Base-by-base conservation (phyloP, 2,797 vertebrate species). In the Sphenopsis melanotis region DNA sequence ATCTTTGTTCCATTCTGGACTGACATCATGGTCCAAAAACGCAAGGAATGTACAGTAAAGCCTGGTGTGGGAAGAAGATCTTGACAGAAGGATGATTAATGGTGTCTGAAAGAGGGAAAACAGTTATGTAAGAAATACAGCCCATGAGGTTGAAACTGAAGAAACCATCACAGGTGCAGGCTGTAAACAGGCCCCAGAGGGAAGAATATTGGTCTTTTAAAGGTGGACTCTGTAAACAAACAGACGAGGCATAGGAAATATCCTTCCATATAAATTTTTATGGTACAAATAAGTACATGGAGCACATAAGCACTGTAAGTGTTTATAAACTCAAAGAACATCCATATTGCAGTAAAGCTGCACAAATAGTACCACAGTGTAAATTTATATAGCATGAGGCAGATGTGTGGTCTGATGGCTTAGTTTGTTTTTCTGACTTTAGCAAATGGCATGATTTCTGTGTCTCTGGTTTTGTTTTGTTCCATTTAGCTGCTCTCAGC, bases 401-500 rank as follows among this genome's bases (percentile, higher is more conserved):
- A 89, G 95, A 89, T 97, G 96, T 95, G 95, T 95, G 93, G 94
- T 94, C 94, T 91, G 78, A 87, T 92, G 94, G 92, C 82, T 94
- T 21, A 4, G 47, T 87, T 89, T 61, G 37, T 2, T 78, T 91
- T 89, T 90, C 65, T 89, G n/a, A 56, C 83, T 95, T 95, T 60
- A 10, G 37, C 88, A 89, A 82, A 95, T 32, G 75, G 95, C 91
- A 81, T 94, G 91, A 92, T 92, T 94, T 94, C 90, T 97, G 74
- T 87, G 85, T 94, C 85, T 92, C 91, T 82, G 84, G 80, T 94
- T 95, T 96, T 93, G 94, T 96, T 97, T 95, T 97, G 91, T 96
- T 96, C 89, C 83, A 61, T 93, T 96, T 92, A 95, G 93, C 90
- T 94, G 95, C 94, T 97, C 91, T 96, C 95, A 96, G 93, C 96